Base-by-base conservation (phyloP, 2,888 invertebrate genomes). In the Ernsta delagoae region DNA sequence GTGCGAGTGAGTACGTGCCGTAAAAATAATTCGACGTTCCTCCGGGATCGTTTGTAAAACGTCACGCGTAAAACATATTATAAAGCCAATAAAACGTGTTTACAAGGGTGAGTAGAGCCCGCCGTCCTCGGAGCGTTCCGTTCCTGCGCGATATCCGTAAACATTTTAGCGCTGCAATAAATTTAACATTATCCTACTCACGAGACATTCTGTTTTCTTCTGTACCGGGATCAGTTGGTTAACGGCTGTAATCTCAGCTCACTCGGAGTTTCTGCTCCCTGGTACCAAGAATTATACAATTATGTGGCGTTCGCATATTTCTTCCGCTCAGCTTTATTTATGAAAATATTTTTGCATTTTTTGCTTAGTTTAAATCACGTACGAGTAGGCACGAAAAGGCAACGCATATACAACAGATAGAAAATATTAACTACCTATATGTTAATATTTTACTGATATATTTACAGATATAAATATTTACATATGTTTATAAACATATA, bases 51-150 rank as follows among this genome's bases (percentile, higher is more conserved):
- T 92, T 92, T 92, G 92, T 93, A 91, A 93, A 93, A 92, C 92
- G 92, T 93, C 92, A 92, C 92, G 92, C 92, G 92, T 93, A 92
- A 92, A 93, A 92, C 93, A 92, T 93, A 92, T 93, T 92, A 92
- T 92, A 93, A 93, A 92, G 91, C 92, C 92, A 92, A 92, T 93
- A 93, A 93, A 93, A 92, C 91, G 92, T 92, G 93, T 93, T 93
- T 92, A 93, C 92, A 92, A 90, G 92, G 92, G 92, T 89, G 92
- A 90, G 88, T 87, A 84, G 87, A 84, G 87, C 87, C 87, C 86
- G 87, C 87, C 88, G 83, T 84, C 80, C 85, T 82, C 81, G 75
- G 70, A 64, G 75, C 77, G 83, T 82, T 82, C 80, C 85, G 83
- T 82, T 86, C 83, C 86, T 87, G 83, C 86, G 84, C 86, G 88